Base-by-base conservation (phyloP, 2,888 invertebrate species). In the Hypsopygia costalis region DNA sequence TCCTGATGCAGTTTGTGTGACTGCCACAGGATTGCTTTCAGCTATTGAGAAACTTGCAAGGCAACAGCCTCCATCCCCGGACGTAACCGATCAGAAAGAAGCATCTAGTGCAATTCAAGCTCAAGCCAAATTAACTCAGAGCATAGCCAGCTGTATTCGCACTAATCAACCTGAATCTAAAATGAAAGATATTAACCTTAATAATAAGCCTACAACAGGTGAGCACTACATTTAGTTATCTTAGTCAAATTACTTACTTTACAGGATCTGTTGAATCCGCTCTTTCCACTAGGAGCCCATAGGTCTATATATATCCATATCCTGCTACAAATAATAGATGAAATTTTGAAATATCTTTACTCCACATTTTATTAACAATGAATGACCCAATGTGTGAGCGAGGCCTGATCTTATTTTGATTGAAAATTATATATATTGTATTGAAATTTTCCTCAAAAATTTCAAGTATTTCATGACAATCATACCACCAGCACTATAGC, bases 161-260 rank as follows among this genome's bases (percentile, higher is more conserved):
- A 58, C 66, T 57, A 61, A 70, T 69, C 81, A 64, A 60, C 68
- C 65, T 72, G 82, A 83, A 43, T 52, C 62, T 58, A 85, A 77
- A 57, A 87, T 87, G 85, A 87, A 83, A 77, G 87, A 87, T 79
- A 76, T 82, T 59, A 83, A 86, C 57, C 69, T 80, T 47, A 86
- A 82, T 47, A 82, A 64, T 72, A 79, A 79, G 51, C 12, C 39
- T 33, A 58, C 72, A 47, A 62, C 79, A 75, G 87, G 87, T 87
- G 58, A 52, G 75, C 74, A 29, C 46, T 35, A 36, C 28, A 36
- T 33, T 7, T 33, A 11, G 32, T n/a, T n/a, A n/a, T n/a, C n/a
- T n/a, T n/a, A n/a, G n/a, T n/a, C n/a, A n/a, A n/a, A n/a, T n/a
- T n/a, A n/a, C n/a, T n/a, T n/a, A n/a, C n/a, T n/a, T n/a, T n/a